A percentile compares a stretch with the other conserved stretches of the same genome.
Evolutionary conservation across 2,113 vertebrate species (phyloP).

Genomic region (Phylloscopus trochilus): DNA sequence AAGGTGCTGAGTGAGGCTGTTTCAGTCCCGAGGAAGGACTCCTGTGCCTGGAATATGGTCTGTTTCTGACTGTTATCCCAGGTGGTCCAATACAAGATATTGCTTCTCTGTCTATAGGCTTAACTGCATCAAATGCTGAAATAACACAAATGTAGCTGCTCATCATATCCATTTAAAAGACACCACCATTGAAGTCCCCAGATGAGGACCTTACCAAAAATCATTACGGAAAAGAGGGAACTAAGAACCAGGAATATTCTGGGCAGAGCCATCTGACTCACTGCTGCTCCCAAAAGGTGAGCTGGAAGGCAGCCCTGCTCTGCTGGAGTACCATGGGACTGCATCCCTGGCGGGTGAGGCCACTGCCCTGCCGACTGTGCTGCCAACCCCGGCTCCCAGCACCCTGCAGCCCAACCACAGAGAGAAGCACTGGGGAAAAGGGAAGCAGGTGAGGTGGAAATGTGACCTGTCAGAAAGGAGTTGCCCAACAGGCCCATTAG

Average conservation of each 20-base stretch:
- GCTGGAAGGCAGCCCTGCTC: background rate
- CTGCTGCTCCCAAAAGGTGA: background rate
- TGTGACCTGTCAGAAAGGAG: background rate
- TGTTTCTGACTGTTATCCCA: background rate
- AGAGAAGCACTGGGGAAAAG: background rate
- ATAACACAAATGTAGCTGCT: background rate
- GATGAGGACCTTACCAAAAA: background rate
- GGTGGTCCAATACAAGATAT: background rate
- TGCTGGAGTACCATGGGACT: background rate
- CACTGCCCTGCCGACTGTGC: background rate
- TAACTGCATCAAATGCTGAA: background rate
- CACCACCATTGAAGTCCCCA: background rate
- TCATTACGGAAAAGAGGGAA: background rate
- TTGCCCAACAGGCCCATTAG: background rate
- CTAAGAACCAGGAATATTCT: background rate
- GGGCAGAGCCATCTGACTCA: background rate
- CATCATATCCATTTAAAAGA: background rate
- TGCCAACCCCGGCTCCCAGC: fast-evolving
- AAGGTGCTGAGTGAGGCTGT: background rate
- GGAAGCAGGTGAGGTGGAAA: background rate
- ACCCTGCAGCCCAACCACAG: background rate
- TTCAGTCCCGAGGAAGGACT: background rate
- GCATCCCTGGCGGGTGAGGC: background rate
- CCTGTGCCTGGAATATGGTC: background rate
- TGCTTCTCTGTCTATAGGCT: background rate